phyloP scores from a whole-genome alignment of 2,113 vertebrate genomes.

The Nothobranchius furzeri region DNA sequence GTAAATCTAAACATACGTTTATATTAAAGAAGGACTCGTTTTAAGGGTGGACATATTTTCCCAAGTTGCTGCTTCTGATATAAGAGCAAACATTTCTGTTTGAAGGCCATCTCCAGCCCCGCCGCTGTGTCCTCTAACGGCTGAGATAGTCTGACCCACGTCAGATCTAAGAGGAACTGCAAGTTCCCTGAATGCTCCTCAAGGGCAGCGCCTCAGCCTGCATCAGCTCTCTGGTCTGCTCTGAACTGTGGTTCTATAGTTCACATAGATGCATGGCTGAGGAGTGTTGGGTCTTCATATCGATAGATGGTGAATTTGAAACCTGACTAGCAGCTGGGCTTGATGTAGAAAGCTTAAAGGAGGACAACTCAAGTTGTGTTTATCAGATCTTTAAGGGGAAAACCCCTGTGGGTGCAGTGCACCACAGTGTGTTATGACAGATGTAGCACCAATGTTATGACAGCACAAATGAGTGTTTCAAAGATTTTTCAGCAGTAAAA shows the following conservation, averaged over 20 bases:
- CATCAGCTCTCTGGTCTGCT: background rate
- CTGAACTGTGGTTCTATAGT: background rate
- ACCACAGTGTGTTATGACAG: constrained; percentile 64
- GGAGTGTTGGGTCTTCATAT: no score
- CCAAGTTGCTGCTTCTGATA: constrained; percentile 32
- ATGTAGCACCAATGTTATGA: constrained; percentile 70
- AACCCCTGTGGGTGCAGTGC: constrained; percentile 35
- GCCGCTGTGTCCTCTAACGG: constrained; percentile 8
- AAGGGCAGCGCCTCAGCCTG: constrained; percentile 54
- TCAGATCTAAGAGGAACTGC: constrained; percentile 57
- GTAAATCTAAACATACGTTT: no score
- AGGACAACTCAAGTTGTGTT: constrained; percentile 38
- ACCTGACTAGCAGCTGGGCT: background rate
- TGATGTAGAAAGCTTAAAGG: constrained; percentile 17
- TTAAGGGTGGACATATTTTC: constrained; percentile 44
- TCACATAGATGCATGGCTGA: no score
- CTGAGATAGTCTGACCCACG: constrained; percentile 32
- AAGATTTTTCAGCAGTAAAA: constrained; percentile 49
- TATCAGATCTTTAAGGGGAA: background rate
- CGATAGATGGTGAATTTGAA: no score
- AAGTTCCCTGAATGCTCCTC: constrained; percentile 57
- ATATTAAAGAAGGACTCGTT: background rate
- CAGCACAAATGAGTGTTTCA: constrained; percentile 52
- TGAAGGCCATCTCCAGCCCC: constrained; percentile 49
- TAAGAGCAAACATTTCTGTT: constrained; percentile 31